Evolutionary conservation across 1,140 invertebrate species (phyloP).

Genomic region (Euwallacea similis): DNA sequence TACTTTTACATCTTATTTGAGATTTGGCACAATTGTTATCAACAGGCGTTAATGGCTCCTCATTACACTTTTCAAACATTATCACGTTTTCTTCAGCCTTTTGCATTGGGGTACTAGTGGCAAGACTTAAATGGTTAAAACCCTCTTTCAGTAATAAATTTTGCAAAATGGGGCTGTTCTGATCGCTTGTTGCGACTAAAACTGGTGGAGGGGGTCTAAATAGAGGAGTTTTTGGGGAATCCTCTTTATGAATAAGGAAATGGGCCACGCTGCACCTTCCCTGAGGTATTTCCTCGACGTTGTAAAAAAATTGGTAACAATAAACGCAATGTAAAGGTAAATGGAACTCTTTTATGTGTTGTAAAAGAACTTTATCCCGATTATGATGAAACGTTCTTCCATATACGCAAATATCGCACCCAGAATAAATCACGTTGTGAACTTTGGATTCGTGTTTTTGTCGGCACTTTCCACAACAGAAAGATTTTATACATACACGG

Average conservation of each 20-base stretch:
- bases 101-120: slow-evolving; percentile 44
- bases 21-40: slow-evolving; percentile 13
- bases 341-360: slow-evolving; percentile 40
- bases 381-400: slow-evolving; percentile 28
- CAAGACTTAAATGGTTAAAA: slow-evolving; percentile 29
- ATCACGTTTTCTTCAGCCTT: slow-evolving; percentile 26
- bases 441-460: slow-evolving; percentile 38
- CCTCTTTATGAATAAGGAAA: slow-evolving; percentile 20
- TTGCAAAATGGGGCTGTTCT: slow-evolving; percentile 28
- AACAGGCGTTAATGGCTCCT: slow-evolving; percentile 39
- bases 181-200: slow-evolving; percentile 4
- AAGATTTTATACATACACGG: slow-evolving; percentile 41
- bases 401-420: slow-evolving; percentile 44
- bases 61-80: slow-evolving; percentile 28
- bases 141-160: slow-evolving; percentile 10
- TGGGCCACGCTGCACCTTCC: slow-evolving; percentile 28
- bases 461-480: slow-evolving; percentile 44
- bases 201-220: slow-evolving; percentile 10
- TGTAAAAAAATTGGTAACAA: slow-evolving; percentile 41
- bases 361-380: slow-evolving; percentile 17
- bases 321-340: slow-evolving; percentile 42
- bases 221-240: slow-evolving; percentile 31
- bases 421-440: slow-evolving; percentile 37
- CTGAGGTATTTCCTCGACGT: slow-evolving; percentile 36
- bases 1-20: slow-evolving; percentile 26